phyloP scores from a whole-genome alignment of 2,797 vertebrate species.

The Ctenosaura bakeri region DNA sequence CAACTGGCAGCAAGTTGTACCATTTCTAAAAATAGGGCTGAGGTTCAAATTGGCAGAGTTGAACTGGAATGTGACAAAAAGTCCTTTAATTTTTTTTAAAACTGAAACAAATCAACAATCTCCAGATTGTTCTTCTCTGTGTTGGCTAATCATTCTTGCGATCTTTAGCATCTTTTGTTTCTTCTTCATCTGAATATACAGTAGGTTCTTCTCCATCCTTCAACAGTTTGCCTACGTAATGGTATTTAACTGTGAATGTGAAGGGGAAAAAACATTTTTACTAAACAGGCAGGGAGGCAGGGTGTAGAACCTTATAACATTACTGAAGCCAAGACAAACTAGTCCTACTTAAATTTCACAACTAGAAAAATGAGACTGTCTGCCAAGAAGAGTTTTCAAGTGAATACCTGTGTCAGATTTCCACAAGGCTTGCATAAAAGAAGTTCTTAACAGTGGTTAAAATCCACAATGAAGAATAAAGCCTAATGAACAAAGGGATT shows the following conservation, averaged over 20 bases:
- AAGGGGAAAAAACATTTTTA: slow-evolving; percentile 59
- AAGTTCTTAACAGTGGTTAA: neutral
- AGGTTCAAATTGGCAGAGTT: slow-evolving; percentile 70
- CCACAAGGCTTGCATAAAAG: too few species aligned
- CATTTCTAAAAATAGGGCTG: slow-evolving; percentile 66
- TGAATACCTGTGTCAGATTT: neutral
- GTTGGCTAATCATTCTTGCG: slow-evolving; percentile 88
- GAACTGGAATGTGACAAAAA: slow-evolving; percentile 78
- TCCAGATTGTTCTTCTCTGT: slow-evolving; percentile 64
- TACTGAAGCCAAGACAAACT: neutral
- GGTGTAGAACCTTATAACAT: neutral
- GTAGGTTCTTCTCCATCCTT: slow-evolving; percentile 92
- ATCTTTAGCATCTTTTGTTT: slow-evolving; percentile 82
- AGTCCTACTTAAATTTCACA: neutral
- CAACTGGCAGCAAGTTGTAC: slow-evolving; percentile 64
- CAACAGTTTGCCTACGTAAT: slow-evolving; percentile 94
- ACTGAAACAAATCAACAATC: slow-evolving; percentile 8
- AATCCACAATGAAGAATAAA: neutral
- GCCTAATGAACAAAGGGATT: neutral
- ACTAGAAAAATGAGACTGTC: too few species aligned
- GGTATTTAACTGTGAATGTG: slow-evolving; percentile 89
- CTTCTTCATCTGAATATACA: slow-evolving; percentile 96
- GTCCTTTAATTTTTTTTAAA: slow-evolving; percentile 62
- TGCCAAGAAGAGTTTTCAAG: neutral
- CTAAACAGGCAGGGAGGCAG: neutral